Evolutionary conservation across 2,888 invertebrate species (phyloP), one percentile per base, ranked within the genome.

Genomic region (Hyposoter dolosus): DNA sequence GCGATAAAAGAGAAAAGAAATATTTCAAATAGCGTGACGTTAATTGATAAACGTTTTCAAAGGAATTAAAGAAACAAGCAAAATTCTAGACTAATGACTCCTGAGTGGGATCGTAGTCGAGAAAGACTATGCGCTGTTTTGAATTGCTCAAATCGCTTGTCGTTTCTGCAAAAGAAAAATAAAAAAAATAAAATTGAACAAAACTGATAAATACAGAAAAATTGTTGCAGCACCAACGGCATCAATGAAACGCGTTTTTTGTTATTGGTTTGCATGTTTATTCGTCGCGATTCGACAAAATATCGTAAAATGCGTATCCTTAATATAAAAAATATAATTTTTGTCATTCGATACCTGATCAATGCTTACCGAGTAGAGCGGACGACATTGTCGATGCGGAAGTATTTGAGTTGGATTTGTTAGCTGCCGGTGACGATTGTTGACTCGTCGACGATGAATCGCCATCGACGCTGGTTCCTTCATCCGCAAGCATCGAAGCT

Each of bases 401-500:
- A 85, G 83, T 88, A 53, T 89, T 87, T 65, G 92, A 90, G 71
- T 90, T 88, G 79, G 91, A 90, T 88, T 91, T 91, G 88, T 90
- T 91, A 81, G 86, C 88, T 82, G 89, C 89, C 78, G 90, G 86
- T 56, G 90, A 86, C 60, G 89, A 90, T 84, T 92, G 92, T 72
- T 93, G 93, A 81, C 88, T 90, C 89, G 92, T 90, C 89, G 92
- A 92, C 88, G 90, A 89, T 89, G 92, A 92, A 88, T 92, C 93
- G 75, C 93, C 93, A 82, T 93, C 93, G 60, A 92, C 91, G 85
- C 89, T 90, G 81, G 88, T 91, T 83, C 91, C 91, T 87, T 95
- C 94, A 88, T 97, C 97, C 92, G 97, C 96, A 92, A 96, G 94
- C 92, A 98, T 95, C 68, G 98, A 98, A 86, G 97, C 96, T 95